phyloP scores from a whole-genome alignment of 2,797 vertebrate genomes.

The Lepilemur ruficaudatus region DNA sequence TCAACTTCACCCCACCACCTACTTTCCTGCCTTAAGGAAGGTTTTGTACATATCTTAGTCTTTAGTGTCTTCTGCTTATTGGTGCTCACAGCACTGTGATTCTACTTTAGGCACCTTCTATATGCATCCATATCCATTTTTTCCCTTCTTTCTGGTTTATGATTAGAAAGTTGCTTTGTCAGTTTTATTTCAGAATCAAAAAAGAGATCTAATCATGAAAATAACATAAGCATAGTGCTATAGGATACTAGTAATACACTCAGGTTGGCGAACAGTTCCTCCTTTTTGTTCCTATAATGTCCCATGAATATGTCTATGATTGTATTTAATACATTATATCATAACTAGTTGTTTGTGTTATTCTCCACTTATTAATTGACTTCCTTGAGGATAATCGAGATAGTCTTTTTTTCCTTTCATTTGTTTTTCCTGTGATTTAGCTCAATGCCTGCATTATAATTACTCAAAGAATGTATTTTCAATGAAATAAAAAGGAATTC shows the following conservation, averaged over 20 bases:
- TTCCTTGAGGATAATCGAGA: background rate
- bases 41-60: background rate
- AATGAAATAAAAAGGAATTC: background rate
- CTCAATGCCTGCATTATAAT: background rate
- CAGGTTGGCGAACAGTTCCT: background rate
- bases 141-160: conserved; percentile 6
- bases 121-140: background rate
- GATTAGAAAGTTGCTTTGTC: conserved; percentile 19
- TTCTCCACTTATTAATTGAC: background rate
- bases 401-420: background rate
- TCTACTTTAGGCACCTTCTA: background rate
- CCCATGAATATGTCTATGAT: background rate
- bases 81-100: background rate
- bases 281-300: background rate
- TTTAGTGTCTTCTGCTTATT: background rate
- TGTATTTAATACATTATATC: background rate
- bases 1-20: background rate
- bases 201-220: background rate
- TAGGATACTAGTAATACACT: background rate
- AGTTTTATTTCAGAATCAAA: conserved; percentile 28
- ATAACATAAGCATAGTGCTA: background rate
- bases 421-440: background rate
- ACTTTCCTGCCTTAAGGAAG: background rate
- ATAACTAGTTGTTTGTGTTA: background rate
- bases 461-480: background rate